Base-by-base conservation (phyloP, 2,888 invertebrate genomes). In the Meloe dianella region DNA sequence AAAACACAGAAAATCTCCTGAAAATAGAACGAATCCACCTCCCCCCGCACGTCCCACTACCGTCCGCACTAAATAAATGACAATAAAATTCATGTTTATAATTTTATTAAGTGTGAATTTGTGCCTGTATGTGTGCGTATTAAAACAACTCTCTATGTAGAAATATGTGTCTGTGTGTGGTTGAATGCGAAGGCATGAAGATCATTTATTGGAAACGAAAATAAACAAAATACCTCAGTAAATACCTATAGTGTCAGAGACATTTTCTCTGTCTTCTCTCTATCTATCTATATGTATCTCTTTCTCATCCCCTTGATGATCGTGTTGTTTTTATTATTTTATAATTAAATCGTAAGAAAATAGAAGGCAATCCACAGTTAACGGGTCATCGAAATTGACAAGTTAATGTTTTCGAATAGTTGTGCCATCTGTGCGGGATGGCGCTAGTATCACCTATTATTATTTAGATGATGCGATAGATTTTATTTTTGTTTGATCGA, bases 171-270 rank as follows among this genome's bases (percentile, higher is more conserved):
- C 5, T 41, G n/a, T 41, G n/a, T 17, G 41, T 17, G 41, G 41
- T 30, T 32, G 57, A 57, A 57, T 30, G 41, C 65, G 61, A 38
- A 65, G 38, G 17, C 24, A 58, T 22, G 57, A 57, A 35, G 66
- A 66, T 58, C 64, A 56, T 66, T 66, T 66, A 67, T 64, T 54
- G 67, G 64, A 73, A 75, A 74, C 73, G 72, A 74, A 74, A 75
- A 75, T 74, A 75, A 75, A 74, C 73, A 73, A 69, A 75, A 74
- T 71, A 72, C 71, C 70, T 71, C 64, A 57, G 73, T 71, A 72
- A 74, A 75, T 75, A 74, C 75, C 73, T 63, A 72, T 74, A 70
- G 72, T 72, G 75, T 74, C 75, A 69, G 70, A 66, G 58, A 67
- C 61, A 66, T 64, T 62, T 64, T 59, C 62, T 66, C 60, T 66